A percentile compares a stretch with the other conserved stretches of the same genome.
Evolutionary conservation across 2,888 invertebrate species (phyloP).

Genomic region (Unio pictorum): DNA sequence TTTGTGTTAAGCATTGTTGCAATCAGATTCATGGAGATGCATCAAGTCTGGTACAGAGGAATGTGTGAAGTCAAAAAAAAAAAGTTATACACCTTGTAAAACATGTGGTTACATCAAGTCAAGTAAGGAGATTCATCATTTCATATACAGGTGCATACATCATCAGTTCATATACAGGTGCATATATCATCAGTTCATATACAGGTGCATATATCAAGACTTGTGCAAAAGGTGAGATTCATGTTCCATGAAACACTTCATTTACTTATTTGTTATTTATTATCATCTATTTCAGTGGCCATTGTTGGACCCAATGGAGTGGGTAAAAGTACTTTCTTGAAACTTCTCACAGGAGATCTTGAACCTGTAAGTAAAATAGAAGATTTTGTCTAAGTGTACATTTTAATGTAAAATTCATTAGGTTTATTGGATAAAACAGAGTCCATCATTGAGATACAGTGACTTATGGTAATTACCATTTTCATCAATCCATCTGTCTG

Average conservation of each 20-base stretch:
- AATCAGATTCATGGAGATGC: too few relatives aligned
- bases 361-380: conserved; percentile 76
- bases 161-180: too few relatives aligned
- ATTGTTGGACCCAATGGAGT: conserved; percentile 93
- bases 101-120: too few relatives aligned
- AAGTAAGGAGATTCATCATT: too few relatives aligned
- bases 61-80: too few relatives aligned
- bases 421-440: not conserved
- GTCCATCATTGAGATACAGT: not conserved
- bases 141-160: too few relatives aligned
- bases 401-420: too few relatives aligned
- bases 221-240: not conserved
- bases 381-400: not conserved
- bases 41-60: too few relatives aligned
- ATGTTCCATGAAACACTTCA: not conserved
- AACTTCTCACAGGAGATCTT: conserved; percentile 89
- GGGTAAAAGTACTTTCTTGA: conserved; percentile 98
- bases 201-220: too few relatives aligned
- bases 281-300: conserved; percentile 68
- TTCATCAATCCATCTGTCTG: not conserved
- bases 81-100: too few relatives aligned
- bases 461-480: not conserved
- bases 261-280: not conserved
- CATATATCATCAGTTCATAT: too few relatives aligned
- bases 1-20: too few relatives aligned